Percentiles rank a stretch among this genome's conserved stretches.
Conservation (phyloP, 1,140 invertebrate genomes). For the Teleogryllus occipitalis region DNA sequence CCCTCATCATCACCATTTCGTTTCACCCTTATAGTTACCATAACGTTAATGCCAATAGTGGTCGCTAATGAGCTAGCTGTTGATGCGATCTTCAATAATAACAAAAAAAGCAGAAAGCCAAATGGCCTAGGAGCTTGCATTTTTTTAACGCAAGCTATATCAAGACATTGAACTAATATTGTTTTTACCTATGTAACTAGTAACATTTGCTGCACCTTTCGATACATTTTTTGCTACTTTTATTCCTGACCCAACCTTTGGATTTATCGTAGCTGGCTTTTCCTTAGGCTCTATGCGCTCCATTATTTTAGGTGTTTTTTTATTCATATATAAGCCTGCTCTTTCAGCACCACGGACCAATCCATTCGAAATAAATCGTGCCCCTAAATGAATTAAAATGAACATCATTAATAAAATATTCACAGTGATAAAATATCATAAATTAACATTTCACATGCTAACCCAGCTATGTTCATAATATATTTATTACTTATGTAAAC, state of each 20-base stretch:
- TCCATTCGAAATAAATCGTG: conserved; percentile 53
- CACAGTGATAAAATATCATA: neutral
- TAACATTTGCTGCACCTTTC: conserved; percentile 49
- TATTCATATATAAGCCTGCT: conserved; percentile 48
- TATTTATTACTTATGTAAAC: too few species aligned
- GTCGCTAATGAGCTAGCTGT: neutral
- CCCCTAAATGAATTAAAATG: conserved; percentile 38
- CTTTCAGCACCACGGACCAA: conserved; percentile 56
- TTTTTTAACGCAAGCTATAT: conserved; percentile 20
- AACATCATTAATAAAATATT: neutral
- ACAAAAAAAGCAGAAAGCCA: too few species aligned
- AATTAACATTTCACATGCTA: neutral
- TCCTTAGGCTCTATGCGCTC: conserved; percentile 42
- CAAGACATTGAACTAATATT: too few species aligned
- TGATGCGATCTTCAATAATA: too few species aligned
- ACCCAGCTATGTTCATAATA: too few species aligned
- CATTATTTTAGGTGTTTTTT: conserved; percentile 51
- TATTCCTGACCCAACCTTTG: conserved; percentile 45
- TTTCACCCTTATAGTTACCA: too few species aligned
- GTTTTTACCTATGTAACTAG: conserved; percentile 45
- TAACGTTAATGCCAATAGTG: too few species aligned
- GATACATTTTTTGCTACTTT: conserved; percentile 53
- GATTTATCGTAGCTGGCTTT: conserved; percentile 35
- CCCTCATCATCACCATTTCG: too few species aligned
- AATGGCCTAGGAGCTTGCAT: too few species aligned